Evolutionary conservation across 2,113 vertebrate genomes (phyloP).

Genomic region (Planiliza haematocheilus): DNA sequence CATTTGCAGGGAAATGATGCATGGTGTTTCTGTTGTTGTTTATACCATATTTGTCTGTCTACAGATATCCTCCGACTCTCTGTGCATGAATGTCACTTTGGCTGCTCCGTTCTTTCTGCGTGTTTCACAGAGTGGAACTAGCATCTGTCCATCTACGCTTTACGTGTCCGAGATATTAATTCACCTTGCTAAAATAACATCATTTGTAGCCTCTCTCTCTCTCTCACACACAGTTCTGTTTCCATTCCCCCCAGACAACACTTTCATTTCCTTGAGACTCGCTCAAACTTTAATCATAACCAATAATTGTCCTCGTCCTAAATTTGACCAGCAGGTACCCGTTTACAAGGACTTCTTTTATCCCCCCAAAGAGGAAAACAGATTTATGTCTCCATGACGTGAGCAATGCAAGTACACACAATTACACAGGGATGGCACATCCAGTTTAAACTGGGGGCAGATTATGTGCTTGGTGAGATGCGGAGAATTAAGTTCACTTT

Average conservation of each 20-base stretch:
- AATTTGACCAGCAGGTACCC: neutral
- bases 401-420: neutral
- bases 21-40: constrained; percentile 19
- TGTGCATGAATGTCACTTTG: constrained; percentile 45
- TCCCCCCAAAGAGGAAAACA: neutral
- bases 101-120: constrained; percentile 24
- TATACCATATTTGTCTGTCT: constrained; percentile 14
- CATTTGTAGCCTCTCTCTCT: neutral
- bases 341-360: neutral
- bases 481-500: constrained; percentile 53
- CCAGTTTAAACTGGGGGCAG: constrained; percentile 31
- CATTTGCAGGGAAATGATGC: constrained; percentile 6
- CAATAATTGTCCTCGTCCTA: neutral
- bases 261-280: constrained; percentile 2
- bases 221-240: constrained; percentile 4
- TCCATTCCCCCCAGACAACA: constrained; percentile 6
- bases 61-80: constrained; percentile 9
- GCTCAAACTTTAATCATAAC: neutral
- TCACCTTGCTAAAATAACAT: constrained; percentile 27
- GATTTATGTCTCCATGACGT: neutral
- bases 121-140: constrained; percentile 37
- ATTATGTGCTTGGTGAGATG: constrained; percentile 52
- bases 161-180: constrained; percentile 41
- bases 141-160: constrained; percentile 44
- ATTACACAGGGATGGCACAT: neutral